These are phyloP conservation scores for Cephus pulcher DNA, from an alignment of 2,888 invertebrate species.

Conservation along the genomic window DNA sequence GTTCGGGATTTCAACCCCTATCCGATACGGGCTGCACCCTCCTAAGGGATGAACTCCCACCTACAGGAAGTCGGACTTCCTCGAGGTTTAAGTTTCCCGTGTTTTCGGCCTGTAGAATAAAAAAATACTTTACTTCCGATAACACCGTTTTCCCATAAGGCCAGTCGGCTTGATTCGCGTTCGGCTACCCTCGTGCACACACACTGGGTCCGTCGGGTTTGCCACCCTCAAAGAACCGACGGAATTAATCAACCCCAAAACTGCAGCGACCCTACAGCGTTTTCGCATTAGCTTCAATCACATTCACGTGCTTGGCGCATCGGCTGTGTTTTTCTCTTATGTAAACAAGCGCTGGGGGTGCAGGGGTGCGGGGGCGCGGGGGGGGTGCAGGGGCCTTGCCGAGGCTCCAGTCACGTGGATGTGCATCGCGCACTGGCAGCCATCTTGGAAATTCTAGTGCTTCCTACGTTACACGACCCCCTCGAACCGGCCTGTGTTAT, in stretches of 20 bases:
- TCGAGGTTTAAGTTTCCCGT: too few relatives aligned
- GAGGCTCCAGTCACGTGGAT: slow-evolving; percentile 30
- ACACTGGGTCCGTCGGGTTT: too few relatives aligned
- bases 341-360: not conserved
- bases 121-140: too few relatives aligned
- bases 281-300: slow-evolving; percentile 38
- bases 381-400: not conserved
- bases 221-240: not conserved
- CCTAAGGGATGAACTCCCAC: too few relatives aligned
- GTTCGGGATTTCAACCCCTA: too few relatives aligned
- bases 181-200: too few relatives aligned
- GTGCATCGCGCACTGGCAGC: slow-evolving; percentile 38
- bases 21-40: too few relatives aligned
- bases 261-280: slow-evolving; percentile 29
- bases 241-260: slow-evolving; percentile 1
- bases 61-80: too few relatives aligned
- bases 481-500: too few relatives aligned
- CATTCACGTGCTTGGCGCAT: not conserved
- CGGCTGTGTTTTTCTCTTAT: not conserved
- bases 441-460: slow-evolving; percentile 40
- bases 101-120: too few relatives aligned
- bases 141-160: too few relatives aligned
- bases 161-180: too few relatives aligned
- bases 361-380: not conserved
- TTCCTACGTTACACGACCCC: slow-evolving; percentile 13